Percentiles rank a stretch among this genome's conserved stretches.
These are phyloP conservation scores for Habropoda laboriosa DNA, from an alignment of 1,140 invertebrate species.

Conservation along the genomic window DNA sequence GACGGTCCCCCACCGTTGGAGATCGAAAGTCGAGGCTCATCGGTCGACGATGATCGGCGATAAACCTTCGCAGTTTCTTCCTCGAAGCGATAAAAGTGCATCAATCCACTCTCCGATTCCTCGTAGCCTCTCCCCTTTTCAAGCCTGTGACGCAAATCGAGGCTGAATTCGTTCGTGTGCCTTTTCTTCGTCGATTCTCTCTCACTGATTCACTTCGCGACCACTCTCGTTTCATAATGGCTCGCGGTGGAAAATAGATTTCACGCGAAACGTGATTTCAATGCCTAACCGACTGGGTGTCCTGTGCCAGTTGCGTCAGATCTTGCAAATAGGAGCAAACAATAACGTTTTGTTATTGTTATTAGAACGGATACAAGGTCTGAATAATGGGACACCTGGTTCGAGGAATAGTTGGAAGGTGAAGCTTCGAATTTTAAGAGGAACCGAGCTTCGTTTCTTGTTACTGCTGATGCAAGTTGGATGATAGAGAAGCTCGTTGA, in stretches of 20 bases:
- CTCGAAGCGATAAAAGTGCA: not conserved
- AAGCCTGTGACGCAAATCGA: slow-evolving; percentile 32
- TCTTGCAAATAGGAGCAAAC: slow-evolving; percentile 27
- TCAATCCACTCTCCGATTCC: slow-evolving; percentile 7
- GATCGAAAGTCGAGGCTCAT: not conserved
- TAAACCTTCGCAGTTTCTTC: not conserved
- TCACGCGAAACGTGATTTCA: slow-evolving; percentile 36
- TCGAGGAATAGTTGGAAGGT: not conserved
- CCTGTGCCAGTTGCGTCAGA: slow-evolving; percentile 4
- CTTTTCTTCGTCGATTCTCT: slow-evolving; percentile 42
- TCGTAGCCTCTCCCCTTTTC: slow-evolving; percentile 1
- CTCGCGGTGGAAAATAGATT: slow-evolving; percentile 32
- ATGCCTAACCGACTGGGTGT: not conserved
- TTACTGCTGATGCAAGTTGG: too few relatives aligned
- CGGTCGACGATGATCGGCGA: not conserved
- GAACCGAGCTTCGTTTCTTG: too few relatives aligned
- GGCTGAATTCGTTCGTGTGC: slow-evolving; percentile 28
- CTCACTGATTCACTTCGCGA: slow-evolving; percentile 20
- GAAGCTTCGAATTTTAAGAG: not conserved
- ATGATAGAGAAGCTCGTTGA: too few relatives aligned
- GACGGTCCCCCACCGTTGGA: not conserved
- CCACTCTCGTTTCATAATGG: slow-evolving; percentile 18
- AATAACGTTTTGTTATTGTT: not conserved
- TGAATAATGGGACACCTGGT: not conserved
- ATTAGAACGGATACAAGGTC: not conserved